Percentiles rank a stretch among this genome's conserved stretches.
Evolutionary conservation across 2,797 vertebrate species (phyloP).

Genomic region (Malurus leucopterus): DNA sequence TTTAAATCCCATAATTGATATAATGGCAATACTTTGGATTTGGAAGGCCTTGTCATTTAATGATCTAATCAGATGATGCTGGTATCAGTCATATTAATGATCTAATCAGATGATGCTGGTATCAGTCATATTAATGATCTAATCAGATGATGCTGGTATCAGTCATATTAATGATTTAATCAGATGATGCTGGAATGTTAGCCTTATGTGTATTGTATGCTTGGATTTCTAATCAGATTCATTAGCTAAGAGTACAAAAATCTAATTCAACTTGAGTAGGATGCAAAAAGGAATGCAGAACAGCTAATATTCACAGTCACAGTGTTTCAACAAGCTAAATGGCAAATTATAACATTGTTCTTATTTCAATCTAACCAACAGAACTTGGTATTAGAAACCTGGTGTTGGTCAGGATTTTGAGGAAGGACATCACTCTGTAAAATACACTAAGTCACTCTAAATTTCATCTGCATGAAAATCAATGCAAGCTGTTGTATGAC

Average conservation of each 20-base stretch:
- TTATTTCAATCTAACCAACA: not conserved
- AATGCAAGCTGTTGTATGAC: not conserved
- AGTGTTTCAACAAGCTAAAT: not conserved
- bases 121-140: not conserved
- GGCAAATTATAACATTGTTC: not conserved
- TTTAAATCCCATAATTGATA: not conserved
- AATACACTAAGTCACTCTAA: not conserved
- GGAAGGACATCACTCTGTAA: not conserved
- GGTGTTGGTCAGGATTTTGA: not conserved
- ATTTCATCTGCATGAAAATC: not conserved
- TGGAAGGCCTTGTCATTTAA: not conserved
- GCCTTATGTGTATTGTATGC: not conserved
- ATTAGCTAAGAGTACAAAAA: not conserved
- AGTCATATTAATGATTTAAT: not conserved
- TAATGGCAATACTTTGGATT: not conserved
- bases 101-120: not conserved
- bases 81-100: not conserved
- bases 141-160: too few species aligned
- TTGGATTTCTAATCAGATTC: not conserved
- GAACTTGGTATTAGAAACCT: not conserved
- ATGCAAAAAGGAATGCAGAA: not conserved
- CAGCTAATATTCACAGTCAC: not conserved
- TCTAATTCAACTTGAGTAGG: not conserved
- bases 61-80: not conserved
- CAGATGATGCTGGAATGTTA: not conserved